Percentiles rank a stretch among this genome's conserved stretches.
These are phyloP conservation scores for Mesorhabditis sp. DNA, from an alignment of 2,888 invertebrate species.

Conservation along the genomic window DNA sequence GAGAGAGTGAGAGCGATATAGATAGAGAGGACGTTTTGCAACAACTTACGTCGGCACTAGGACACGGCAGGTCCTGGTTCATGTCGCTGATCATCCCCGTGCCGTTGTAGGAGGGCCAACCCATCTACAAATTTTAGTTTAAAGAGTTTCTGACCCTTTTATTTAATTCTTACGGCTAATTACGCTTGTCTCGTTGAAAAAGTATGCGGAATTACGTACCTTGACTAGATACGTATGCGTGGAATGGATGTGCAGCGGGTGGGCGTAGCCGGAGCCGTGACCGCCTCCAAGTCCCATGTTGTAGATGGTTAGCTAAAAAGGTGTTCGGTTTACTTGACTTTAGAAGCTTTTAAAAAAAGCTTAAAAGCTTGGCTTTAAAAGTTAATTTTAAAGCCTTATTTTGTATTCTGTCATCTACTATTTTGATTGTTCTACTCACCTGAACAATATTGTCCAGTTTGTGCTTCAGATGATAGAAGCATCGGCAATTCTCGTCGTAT, in stretches of 20 bases:
- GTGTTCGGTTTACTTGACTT: not conserved
- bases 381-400: no score
- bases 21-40: not conserved
- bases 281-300: constrained; percentile 52
- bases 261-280: constrained; percentile 24
- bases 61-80: constrained; percentile 41
- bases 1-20: not conserved
- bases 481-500: constrained; percentile 39
- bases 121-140: constrained; percentile 21
- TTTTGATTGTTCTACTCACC: no score
- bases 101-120: constrained; percentile 42
- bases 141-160: no score
- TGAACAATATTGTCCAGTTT: constrained; percentile 47
- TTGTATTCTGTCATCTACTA: no score
- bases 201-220: constrained; percentile 12
- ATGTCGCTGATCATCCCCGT: constrained; percentile 37
- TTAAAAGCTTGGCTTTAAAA: no score
- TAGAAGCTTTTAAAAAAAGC: no score
- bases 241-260: constrained; percentile 53
- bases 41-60: constrained; percentile 19
- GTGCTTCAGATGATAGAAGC: constrained; percentile 49
- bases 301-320: constrained; percentile 40
- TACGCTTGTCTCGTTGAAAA: no score
- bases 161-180: no score
- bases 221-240: constrained; percentile 52